These are phyloP conservation scores for Macquaria australasica DNA, from an alignment of 2,113 vertebrate species.

Conservation along the genomic window DNA sequence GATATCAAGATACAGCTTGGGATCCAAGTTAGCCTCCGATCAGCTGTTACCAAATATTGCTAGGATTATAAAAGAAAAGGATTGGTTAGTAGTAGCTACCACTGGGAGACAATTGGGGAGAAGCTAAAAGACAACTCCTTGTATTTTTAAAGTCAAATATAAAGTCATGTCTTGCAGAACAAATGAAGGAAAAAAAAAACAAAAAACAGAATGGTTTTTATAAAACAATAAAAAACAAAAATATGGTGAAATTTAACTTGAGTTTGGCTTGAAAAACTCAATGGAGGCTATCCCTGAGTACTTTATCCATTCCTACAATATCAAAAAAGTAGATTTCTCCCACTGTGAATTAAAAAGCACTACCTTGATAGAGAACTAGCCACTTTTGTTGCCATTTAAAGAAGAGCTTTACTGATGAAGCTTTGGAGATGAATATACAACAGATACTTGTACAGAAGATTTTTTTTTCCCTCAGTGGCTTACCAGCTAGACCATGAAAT, in stretches of 20 bases:
- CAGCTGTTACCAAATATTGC: not conserved
- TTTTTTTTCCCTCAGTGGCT: not conserved
- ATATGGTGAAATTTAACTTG: not conserved
- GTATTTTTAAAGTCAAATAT: not conserved
- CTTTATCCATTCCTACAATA: too few relatives aligned
- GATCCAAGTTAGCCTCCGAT: not conserved
- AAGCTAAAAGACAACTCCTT: not conserved
- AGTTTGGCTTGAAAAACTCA: not conserved
- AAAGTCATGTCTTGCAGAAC: not conserved
- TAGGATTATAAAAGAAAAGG: not conserved
- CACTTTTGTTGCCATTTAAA: slow-evolving; percentile 16
- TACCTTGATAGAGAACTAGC: not conserved
- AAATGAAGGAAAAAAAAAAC: not conserved
- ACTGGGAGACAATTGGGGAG: too few relatives aligned
- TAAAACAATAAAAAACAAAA: not conserved
- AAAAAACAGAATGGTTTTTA: not conserved
- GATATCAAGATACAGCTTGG: not conserved
- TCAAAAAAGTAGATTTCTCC: not conserved
- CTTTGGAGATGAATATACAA: slow-evolving; percentile 22
- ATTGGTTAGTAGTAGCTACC: not conserved
- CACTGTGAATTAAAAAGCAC: not conserved
- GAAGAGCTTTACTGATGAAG: slow-evolving; percentile 2
- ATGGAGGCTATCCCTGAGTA: not conserved
- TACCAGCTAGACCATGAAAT: slow-evolving; percentile 47
- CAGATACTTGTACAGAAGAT: slow-evolving; percentile 20